A percentile compares a stretch with the other conserved stretches of the same genome.
phyloP scores from a whole-genome alignment of 2,888 invertebrate species.

The Hypsopygia costalis region DNA sequence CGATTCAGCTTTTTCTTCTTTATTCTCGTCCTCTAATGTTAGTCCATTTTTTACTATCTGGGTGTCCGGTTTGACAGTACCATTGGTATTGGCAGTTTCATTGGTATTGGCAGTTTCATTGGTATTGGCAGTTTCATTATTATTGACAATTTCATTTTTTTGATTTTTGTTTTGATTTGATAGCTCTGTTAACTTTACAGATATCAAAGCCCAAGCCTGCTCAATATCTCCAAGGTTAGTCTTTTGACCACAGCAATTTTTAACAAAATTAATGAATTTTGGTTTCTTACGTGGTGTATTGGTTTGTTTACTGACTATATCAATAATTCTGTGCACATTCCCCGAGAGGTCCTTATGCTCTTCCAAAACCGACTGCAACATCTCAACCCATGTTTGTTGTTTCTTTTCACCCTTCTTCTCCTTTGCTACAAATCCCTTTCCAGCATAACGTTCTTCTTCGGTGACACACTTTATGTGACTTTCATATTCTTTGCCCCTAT shows the following conservation, averaged over 20 bases:
- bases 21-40: conserved; percentile 21
- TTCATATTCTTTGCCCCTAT: conserved; percentile 87
- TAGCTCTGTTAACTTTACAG: conserved; percentile 76
- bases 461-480: conserved; percentile 92
- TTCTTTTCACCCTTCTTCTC: conserved; percentile 92
- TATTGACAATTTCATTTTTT: conserved; percentile 14
- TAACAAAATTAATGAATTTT: conserved; percentile 90
- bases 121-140: conserved; percentile 15
- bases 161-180: conserved; percentile 49
- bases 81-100: conserved; percentile 16
- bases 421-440: conserved; percentile 87
- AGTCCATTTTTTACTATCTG: conserved; percentile 20
- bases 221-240: conserved; percentile 80
- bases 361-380: conserved; percentile 83
- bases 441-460: conserved; percentile 93
- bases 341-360: conserved; percentile 77
- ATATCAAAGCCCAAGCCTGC: conserved; percentile 84
- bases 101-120: conserved; percentile 19
- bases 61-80: conserved; percentile 12
- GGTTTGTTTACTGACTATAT: conserved; percentile 84
- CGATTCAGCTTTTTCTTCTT: conserved; percentile 19
- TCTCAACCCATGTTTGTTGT: conserved; percentile 91
- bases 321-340: conserved; percentile 82
- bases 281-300: conserved; percentile 93
- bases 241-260: conserved; percentile 81